Evolutionary conservation across 2,113 vertebrate species (phyloP), one percentile per base, ranked within the genome.

Genomic region (Canis aureus): DNA sequence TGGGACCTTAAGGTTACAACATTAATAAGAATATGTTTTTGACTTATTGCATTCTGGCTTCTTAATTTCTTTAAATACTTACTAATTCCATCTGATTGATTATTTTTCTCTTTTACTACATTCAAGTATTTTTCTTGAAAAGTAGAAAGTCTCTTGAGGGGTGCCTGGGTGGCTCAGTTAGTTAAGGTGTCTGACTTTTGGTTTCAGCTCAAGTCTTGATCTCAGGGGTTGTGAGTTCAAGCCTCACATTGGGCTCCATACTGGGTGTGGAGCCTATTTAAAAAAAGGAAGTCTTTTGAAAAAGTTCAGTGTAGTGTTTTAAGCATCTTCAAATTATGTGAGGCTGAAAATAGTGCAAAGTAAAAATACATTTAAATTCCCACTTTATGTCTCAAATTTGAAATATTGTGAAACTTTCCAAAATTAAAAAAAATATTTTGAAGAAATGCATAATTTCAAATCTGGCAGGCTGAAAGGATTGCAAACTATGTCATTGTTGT

Each of bases 371-470:
- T 91, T 96, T 89, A 79, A 96, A 60, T 73, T 96, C 22, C 23
- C 7, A 96, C 38, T 94, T 81, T 82, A 89, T 93, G 62, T 89
- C 38, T 89, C 73, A 94, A 92, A 90, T 94, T 94, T 93, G 73
- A 97, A 97, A 91, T 85, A 92, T 66, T 91, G 16, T 96, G 55
- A 90, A 97, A 87, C 29, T 83, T 79, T 5, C 66, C 9, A 0
- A 95, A 87, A 92, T 83, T 86, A 62, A 86, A 78, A 69, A 86
- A 35, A 9, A 32, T 38, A 6, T 4, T 94, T 81, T 91, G 17
- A 91, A 84, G 53, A 95, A 96, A 88, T 93, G 29, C 2, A 25
- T 97, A 91, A 89, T 96, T 95, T 97, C 29, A 88, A 43, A 79
- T 74, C 66, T 94, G 53, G 23, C 27, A 19, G 59, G 15, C 35